These are phyloP conservation scores for Arctocebus calabarensis DNA, from an alignment of 2,797 vertebrate genomes.

Conservation along the genomic window DNA sequence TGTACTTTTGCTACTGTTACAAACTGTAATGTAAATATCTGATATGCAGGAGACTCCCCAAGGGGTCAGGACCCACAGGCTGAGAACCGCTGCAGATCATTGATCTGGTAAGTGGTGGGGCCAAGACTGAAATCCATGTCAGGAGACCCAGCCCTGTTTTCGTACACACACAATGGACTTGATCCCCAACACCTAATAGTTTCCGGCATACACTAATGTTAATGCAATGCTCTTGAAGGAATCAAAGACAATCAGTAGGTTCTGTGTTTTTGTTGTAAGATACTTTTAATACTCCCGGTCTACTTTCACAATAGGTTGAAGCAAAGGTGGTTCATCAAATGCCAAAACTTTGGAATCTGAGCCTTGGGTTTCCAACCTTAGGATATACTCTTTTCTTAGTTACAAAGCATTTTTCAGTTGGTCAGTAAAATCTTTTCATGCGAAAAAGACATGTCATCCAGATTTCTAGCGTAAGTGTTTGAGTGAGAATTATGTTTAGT, in stretches of 20 bases:
- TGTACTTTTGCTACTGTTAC: too few relatives aligned
- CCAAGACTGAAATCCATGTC: not conserved
- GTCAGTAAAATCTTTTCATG: not conserved
- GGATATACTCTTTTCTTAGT: not conserved
- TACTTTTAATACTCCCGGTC: not conserved
- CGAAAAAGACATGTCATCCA: not conserved
- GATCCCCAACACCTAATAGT: not conserved
- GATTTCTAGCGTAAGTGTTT: slow-evolving; percentile 51
- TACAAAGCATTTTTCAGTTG: slow-evolving; percentile 16
- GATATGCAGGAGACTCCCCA: too few relatives aligned
- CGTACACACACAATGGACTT: not conserved
- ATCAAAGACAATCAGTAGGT: not conserved
- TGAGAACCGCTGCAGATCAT: not conserved
- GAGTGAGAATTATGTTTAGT: slow-evolving; percentile 19
- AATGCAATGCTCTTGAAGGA: not conserved
- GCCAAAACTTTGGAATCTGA: slow-evolving; percentile 23
- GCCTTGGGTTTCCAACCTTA: slow-evolving; percentile 19
- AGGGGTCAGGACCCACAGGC: too few relatives aligned
- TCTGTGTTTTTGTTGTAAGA: not conserved
- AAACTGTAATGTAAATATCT: too few relatives aligned
- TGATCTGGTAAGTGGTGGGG: not conserved
- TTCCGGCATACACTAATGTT: not conserved
- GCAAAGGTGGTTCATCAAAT: not conserved
- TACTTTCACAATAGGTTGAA: slow-evolving; percentile 13
- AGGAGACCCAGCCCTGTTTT: not conserved